These are phyloP conservation scores for Gymnothorax reevesii DNA, from an alignment of 2,797 vertebrate genomes.

Conservation along the genomic window DNA sequence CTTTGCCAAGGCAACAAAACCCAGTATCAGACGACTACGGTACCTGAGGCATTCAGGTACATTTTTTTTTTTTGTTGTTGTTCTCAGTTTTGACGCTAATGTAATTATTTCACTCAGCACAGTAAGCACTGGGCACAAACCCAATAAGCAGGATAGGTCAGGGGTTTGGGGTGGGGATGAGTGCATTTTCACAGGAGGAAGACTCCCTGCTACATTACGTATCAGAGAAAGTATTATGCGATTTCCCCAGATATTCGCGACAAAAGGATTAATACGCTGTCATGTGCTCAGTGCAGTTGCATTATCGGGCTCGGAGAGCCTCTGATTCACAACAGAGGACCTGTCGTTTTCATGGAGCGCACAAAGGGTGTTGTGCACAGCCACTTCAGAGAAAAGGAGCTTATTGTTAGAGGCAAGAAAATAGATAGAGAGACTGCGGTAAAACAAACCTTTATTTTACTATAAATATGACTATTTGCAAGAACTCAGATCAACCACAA, in stretches of 20 bases:
- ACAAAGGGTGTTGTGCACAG: not conserved
- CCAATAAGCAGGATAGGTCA: not conserved
- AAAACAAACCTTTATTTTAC: no score
- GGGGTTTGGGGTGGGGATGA: not conserved
- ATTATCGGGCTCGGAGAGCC: not conserved
- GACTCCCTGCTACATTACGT: not conserved
- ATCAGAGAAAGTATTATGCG: conserved; percentile 1
- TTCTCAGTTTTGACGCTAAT: not conserved
- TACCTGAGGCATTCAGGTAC: not conserved
- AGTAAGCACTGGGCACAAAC: not conserved
- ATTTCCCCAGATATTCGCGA: conserved; percentile 7
- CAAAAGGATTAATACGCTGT: conserved; percentile 19
- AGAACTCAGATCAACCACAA: no score
- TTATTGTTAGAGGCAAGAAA: not conserved
- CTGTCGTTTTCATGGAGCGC: not conserved
- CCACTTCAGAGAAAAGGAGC: not conserved
- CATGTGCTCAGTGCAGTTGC: not conserved
- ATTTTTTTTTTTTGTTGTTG: not conserved
- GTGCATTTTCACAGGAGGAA: not conserved
- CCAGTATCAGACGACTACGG: not conserved
- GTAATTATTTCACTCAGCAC: not conserved
- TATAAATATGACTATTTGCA: no score
- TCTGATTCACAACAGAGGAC: conserved; percentile 1
- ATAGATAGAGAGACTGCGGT: not conserved
- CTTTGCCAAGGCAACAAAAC: not conserved